Evolutionary conservation across 2,113 vertebrate genomes (phyloP).

Genomic region (Mormoops blainvillei): DNA sequence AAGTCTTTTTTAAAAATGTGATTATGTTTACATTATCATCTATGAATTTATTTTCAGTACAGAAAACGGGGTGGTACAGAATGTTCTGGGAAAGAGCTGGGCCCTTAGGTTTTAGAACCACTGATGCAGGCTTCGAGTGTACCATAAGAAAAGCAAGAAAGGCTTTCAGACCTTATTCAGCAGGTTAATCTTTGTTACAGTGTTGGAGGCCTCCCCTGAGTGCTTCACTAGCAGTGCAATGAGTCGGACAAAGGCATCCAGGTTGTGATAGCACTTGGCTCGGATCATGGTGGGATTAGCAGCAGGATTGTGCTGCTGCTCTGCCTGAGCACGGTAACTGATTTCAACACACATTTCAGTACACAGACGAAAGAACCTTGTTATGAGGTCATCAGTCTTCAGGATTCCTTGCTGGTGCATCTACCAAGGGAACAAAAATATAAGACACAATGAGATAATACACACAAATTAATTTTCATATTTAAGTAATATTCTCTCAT

Average conservation of each 20-base stretch:
- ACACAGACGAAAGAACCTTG: conserved; percentile 97
- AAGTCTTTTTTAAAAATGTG: too few species aligned
- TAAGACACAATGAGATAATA: neutral
- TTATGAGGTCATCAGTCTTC: conserved; percentile 98
- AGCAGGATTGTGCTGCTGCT: conserved; percentile 98
- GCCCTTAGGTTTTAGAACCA: conserved; percentile 63
- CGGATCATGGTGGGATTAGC: conserved; percentile 97
- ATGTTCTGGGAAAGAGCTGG: neutral
- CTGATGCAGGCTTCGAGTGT: neutral
- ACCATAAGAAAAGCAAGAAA: neutral
- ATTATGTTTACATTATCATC: neutral
- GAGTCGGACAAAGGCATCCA: conserved; percentile 97
- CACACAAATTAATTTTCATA: neutral
- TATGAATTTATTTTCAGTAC: neutral
- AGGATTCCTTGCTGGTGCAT: conserved; percentile 99
- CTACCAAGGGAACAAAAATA: conserved; percentile 73
- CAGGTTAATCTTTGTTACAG: conserved; percentile 98
- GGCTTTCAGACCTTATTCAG: conserved; percentile 88
- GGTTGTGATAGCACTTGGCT: conserved; percentile 98
- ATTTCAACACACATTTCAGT: conserved; percentile 99
- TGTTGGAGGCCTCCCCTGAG: conserved; percentile 98
- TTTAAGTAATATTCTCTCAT: neutral
- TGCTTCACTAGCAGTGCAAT: conserved; percentile 98
- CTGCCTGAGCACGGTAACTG: conserved; percentile 96
- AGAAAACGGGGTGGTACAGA: neutral